Base-by-base conservation (phyloP, 2,888 invertebrate genomes). In the Acronicta psi region DNA sequence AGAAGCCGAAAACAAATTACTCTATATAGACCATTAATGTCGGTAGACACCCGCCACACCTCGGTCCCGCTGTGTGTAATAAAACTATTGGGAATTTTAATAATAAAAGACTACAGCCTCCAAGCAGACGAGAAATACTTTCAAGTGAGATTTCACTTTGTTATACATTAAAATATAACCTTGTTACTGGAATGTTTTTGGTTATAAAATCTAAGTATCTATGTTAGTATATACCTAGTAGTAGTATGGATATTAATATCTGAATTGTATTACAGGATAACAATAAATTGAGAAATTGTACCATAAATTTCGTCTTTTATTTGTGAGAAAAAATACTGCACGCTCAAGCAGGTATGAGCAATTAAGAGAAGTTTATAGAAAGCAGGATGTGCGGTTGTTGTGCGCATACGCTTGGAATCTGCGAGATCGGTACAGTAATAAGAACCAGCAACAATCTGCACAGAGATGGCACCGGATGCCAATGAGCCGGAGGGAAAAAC, bases 1-100 rank as follows among this genome's bases (percentile, higher is more conserved):
- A 82, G 88, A 85, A 89, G 87, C 87, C 85, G 81, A 86, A 88
- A 87, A 87, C 80, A 88, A 88, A 89, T 88, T 87, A 83, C 82
- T 82, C 77, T 81, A 82, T 81, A 79, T 77, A 76, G 68, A 74
- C 69, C 66, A 68, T 75, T 73, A 77, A 76, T 72, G 75, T 76
- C 56, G 64, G 72, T 66, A 77, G 74, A 79, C 69, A 69, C 77
- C 75, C 73, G 68, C 76, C 69, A 62, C 59, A 66, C n/a, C n/a
- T 57, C 42, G 45, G 49, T 59, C 56, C 58, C 69, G 66, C 64
- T 69, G 76, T 61, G 59, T 67, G 77, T 74, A 75, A 69, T 76
- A 74, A 77, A 74, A 76, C 73, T 76, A 81, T 81, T 81, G 68
- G 71, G 71, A 80, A 81, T 83, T 78, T 77, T 73, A 75, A 83